Evolutionary conservation across 1,140 invertebrate genomes (phyloP).

Genomic region (Lysiphlebus fabarum): DNA sequence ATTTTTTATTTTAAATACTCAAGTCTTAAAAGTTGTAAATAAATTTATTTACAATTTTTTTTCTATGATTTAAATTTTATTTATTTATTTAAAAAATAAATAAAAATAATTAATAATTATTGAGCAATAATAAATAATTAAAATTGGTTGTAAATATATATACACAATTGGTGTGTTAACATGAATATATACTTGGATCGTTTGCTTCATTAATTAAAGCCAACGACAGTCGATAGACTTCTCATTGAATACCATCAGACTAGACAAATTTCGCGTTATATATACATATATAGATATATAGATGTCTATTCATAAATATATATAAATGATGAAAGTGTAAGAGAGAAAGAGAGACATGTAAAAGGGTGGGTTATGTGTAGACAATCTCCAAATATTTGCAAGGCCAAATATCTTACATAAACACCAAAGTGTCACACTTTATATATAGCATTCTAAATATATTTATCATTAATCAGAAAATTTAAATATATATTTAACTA

Average conservation of each 20-base stretch:
- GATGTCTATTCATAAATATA: background rate
- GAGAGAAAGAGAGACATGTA: conserved; percentile 31
- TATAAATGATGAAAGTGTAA: background rate
- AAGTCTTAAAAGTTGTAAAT: too few species aligned
- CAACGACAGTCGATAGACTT: conserved; percentile 44
- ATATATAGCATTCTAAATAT: conserved; percentile 26
- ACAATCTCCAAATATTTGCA: conserved; percentile 57
- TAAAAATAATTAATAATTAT: too few species aligned
- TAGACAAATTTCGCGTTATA: background rate
- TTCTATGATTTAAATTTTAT: too few species aligned
- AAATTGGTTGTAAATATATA: background rate
- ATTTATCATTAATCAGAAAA: conserved; percentile 22
- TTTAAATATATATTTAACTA: conserved; percentile 12
- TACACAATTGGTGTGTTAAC: background rate
- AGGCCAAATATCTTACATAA: conserved; percentile 56
- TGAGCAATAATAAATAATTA: background rate
- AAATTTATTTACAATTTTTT: too few species aligned
- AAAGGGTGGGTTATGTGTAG: conserved; percentile 34
- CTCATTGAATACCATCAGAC: conserved; percentile 28
- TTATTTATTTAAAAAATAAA: too few species aligned
- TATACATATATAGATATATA: background rate
- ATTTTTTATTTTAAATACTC: too few species aligned
- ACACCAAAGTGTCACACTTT: conserved; percentile 46
- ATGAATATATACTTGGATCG: background rate
- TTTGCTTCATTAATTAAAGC: conserved; percentile 45